These are phyloP conservation scores for Trinorchestia longiramus DNA, from an alignment of 1,140 invertebrate species.

Conservation along the genomic window DNA sequence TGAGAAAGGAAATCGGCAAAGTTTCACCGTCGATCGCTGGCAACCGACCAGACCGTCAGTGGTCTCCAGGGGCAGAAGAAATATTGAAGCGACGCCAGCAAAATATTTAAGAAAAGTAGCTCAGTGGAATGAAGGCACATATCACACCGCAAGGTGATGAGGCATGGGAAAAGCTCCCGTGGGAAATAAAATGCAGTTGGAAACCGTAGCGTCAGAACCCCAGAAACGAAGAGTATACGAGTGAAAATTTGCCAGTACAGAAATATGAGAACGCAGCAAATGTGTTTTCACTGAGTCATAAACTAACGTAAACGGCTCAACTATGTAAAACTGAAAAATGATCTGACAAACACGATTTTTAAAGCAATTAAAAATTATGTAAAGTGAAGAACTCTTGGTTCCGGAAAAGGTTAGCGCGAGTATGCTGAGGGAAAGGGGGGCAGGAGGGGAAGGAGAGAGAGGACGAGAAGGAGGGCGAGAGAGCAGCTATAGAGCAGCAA, in stretches of 20 bases:
- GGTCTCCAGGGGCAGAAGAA: slow-evolving; percentile 21
- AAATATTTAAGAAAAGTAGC: neutral
- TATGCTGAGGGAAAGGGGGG: neutral
- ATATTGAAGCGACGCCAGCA: slow-evolving; percentile 30
- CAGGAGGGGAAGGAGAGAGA: neutral
- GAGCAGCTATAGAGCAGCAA: neutral
- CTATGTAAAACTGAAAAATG: neutral
- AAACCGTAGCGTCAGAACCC: neutral
- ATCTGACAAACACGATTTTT: neutral
- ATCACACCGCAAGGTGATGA: neutral
- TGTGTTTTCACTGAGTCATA: neutral
- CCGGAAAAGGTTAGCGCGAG: neutral
- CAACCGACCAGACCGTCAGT: slow-evolving; percentile 5
- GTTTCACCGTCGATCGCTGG: slow-evolving; percentile 7
- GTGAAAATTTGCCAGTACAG: neutral
- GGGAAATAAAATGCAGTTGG: neutral
- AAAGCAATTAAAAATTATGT: neutral
- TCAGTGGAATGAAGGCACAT: neutral
- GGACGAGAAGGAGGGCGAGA: neutral
- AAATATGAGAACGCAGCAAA: neutral
- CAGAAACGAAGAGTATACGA: neutral
- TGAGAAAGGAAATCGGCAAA: slow-evolving; percentile 45
- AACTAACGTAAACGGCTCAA: neutral
- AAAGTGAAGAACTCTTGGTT: neutral
- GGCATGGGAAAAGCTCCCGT: neutral